Percentiles rank a stretch among this genome's conserved stretches.
These are phyloP conservation scores for Sycon ciliatum DNA, from an alignment of 37 sponge, comb jelly and placozoan species.

Conservation along the genomic window DNA sequence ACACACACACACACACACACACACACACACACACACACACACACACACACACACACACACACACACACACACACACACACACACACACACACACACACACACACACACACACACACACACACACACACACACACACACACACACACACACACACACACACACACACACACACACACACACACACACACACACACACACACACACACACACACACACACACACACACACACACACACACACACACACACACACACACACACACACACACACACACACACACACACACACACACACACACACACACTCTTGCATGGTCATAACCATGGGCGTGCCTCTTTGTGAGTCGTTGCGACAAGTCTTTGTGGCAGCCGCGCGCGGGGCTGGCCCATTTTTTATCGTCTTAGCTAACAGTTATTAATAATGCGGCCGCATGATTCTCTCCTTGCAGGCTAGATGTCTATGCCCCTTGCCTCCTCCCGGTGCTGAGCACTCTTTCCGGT, in stretches of 20 bases:
- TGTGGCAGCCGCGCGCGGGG: no score
- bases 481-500: no score
- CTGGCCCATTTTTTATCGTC: no score
- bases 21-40: slow-evolving; percentile 5
- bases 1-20: slow-evolving; percentile 5
- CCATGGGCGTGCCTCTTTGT: no score
- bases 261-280: slow-evolving; percentile 5
- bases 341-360: no score
- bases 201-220: slow-evolving; percentile 5
- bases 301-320: not conserved
- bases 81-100: slow-evolving; percentile 5
- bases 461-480: no score
- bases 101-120: slow-evolving; percentile 5
- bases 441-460: no score
- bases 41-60: slow-evolving; percentile 5
- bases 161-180: slow-evolving; percentile 10
- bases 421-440: no score
- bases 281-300: slow-evolving; percentile 5
- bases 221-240: slow-evolving; percentile 5
- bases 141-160: slow-evolving; percentile 1
- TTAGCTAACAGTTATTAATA: no score
- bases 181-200: slow-evolving; percentile 1
- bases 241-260: slow-evolving; percentile 5
- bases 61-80: slow-evolving; percentile 5
- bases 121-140: slow-evolving; percentile 1